Conservation (phyloP, 2,113 vertebrate genomes). For the Chaetura pelagica region DNA sequence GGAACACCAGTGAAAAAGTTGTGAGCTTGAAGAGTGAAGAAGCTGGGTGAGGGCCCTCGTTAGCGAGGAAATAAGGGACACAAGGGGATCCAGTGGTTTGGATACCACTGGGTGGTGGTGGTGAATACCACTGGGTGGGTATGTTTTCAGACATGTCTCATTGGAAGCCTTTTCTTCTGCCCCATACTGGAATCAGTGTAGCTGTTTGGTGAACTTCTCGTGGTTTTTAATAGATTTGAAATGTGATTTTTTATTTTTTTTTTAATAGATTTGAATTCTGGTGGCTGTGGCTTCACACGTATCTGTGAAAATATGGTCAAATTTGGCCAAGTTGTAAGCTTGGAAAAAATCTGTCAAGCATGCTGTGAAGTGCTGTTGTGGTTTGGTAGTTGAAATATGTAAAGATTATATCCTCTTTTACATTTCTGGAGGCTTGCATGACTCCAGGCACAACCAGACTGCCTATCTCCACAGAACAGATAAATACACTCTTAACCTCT, state of each 20-base stretch:
- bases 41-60: neutral
- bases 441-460: neutral
- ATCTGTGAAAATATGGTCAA: neutral
- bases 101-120: neutral
- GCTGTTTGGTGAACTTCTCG: neutral
- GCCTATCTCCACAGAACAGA: neutral
- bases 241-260: neutral
- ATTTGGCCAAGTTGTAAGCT: neutral
- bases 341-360: neutral
- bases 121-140: neutral
- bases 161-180: neutral
- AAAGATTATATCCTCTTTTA: neutral
- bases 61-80: neutral
- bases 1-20: neutral
- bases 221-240: neutral
- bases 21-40: neutral
- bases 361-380: neutral
- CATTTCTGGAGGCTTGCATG: neutral
- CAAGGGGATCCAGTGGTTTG: neutral
- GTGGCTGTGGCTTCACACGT: neutral
- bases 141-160: neutral
- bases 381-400: neutral
- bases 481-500: neutral
- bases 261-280: neutral
- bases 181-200: neutral